Conservation (phyloP, 2,113 vertebrate genomes). For the Gallinago undulata region DNA sequence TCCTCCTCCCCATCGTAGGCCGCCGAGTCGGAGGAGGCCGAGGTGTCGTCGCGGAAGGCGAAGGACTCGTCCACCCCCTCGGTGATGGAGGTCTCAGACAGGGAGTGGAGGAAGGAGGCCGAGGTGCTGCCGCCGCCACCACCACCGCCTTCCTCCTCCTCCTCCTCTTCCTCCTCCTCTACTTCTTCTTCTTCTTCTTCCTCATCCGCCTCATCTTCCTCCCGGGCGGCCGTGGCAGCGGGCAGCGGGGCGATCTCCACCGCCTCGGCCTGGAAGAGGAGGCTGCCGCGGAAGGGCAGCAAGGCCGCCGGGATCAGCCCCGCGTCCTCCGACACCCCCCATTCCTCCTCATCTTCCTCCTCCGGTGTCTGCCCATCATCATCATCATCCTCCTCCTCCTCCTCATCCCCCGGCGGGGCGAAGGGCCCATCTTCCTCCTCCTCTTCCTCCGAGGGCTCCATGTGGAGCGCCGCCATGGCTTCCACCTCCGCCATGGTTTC, state of each 20-base stretch:
- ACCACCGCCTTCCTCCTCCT: no score
- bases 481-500: neutral
- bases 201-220: conserved; percentile 68
- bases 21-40: conserved; percentile 88
- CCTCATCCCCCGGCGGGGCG: neutral
- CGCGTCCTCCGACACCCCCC: conserved; percentile 67
- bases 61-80: conserved; percentile 92
- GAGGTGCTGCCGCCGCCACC: conserved; percentile 82
- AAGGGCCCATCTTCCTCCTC: neutral
- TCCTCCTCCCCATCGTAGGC: conserved; percentile 90
- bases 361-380: conserved; percentile 18
- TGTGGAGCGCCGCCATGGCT: conserved; percentile 68
- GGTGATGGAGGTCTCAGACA: conserved; percentile 92
- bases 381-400: neutral
- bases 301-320: conserved; percentile 89
- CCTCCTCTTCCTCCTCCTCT: conserved; percentile 40
- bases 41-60: conserved; percentile 91
- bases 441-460: conserved; percentile 43
- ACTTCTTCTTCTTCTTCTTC: conserved; percentile 79
- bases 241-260: conserved; percentile 83
- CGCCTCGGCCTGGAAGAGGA: conserved; percentile 91
- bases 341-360: conserved; percentile 29
- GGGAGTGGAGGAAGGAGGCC: conserved; percentile 88
- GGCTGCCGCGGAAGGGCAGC: conserved; percentile 87
- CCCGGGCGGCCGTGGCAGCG: conserved; percentile 64